Base-by-base conservation (phyloP, 2,888 invertebrate genomes). In the Nemoura dubitans region DNA sequence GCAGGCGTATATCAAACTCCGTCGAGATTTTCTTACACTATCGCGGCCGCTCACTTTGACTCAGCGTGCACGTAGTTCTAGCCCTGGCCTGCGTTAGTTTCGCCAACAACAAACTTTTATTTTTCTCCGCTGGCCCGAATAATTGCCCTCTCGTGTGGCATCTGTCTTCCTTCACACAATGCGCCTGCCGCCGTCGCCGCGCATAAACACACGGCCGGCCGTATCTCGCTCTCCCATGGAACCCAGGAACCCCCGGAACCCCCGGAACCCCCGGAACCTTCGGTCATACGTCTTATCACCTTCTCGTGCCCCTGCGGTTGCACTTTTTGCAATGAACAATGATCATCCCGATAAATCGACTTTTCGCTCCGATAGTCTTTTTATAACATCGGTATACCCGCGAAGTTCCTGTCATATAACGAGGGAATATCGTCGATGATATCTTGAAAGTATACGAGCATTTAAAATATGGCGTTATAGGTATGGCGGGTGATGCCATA, bases 71-170 rank as follows among this genome's bases (percentile, higher is more conserved):
- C 59, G 59, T 14, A 59, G 59, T 59, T 59, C 14, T 59, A 14
- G 6, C 59, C 59, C 10, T 21, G 59, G 14, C 14, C 1, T 59
- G 21, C 59, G 59, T 59, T 59, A 59, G 59, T 78, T 78, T 78
- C 43, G 21, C 30, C 82, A 27, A 83, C 42, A 83, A 42, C 83
- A 42, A 83, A 83, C 36, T 83, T 83, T 83, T 83, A 3, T 27
- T 42, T 36, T 29, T 29, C 36, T 36, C 25, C 36, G n/a, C 43
- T 42, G 43, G 29, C 83, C 43, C 83, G 27, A 42, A 25, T 83
- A 83, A 83, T 83, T 42, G 83, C 83, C 14, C 83, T 83, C 83
- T 43, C 21, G 83, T 83, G 83, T 42, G 43, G 83, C 83, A 83
- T 83, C 83, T 83, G 83, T 83, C 43, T 43, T 81, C 42, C 26